A percentile compares a stretch with the other conserved stretches of the same genome.
phyloP scores from a whole-genome alignment of 2,888 invertebrate species.

The Autographa pulchrina region DNA sequence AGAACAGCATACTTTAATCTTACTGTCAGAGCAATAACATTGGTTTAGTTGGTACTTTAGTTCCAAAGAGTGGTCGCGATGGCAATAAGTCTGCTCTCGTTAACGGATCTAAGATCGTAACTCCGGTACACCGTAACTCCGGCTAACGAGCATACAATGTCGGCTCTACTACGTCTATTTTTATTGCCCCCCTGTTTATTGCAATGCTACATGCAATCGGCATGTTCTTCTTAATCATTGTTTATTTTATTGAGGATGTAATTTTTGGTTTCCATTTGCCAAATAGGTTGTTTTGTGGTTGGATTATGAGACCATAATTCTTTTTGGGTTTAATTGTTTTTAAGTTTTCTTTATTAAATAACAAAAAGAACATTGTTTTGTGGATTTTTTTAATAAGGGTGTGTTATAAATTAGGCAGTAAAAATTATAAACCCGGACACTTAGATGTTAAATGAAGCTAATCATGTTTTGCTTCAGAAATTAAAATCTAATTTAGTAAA shows the following conservation, averaged over 20 bases:
- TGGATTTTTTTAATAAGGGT: no score
- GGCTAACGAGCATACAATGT: slow-evolving; percentile 74
- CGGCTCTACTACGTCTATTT: slow-evolving; percentile 53
- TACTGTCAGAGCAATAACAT: slow-evolving; percentile 70
- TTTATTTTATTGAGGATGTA: slow-evolving; percentile 45
- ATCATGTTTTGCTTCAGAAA: background rate
- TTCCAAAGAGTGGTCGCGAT: slow-evolving; percentile 57
- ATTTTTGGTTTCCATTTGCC: slow-evolving; percentile 15
- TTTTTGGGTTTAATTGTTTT: slow-evolving; percentile 11
- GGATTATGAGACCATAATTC: background rate
- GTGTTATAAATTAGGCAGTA: no score
- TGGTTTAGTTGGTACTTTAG: slow-evolving; percentile 68
- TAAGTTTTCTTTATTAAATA: background rate
- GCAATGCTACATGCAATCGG: slow-evolving; percentile 59
- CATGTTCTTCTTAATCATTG: slow-evolving; percentile 56
- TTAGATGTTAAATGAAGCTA: background rate
- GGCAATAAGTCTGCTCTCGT: slow-evolving; percentile 76
- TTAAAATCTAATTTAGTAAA: background rate
- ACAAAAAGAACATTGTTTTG: background rate
- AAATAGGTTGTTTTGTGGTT: background rate
- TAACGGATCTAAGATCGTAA: slow-evolving; percentile 74
- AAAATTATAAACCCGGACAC: background rate
- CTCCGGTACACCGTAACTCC: slow-evolving; percentile 57
- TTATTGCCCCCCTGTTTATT: slow-evolving; percentile 57
- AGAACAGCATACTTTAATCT: slow-evolving; percentile 45